Evolutionary conservation across 1,140 invertebrate genomes (phyloP).

Genomic region (Drosophila hydei): DNA sequence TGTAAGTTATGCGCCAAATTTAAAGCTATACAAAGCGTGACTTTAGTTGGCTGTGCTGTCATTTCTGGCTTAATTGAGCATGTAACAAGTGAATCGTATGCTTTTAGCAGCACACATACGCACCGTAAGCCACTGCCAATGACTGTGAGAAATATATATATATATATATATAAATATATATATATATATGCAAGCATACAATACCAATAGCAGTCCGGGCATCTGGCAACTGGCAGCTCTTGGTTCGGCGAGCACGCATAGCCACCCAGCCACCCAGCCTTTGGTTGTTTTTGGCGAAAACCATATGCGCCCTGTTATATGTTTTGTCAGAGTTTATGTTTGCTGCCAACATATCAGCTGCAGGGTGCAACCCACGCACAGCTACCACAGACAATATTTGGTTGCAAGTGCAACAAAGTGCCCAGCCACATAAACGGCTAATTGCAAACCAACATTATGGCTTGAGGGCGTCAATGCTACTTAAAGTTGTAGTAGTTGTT

Average conservation of each 20-base stretch:
- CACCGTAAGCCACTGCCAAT: conserved; percentile 23
- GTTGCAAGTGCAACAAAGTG: conserved; percentile 33
- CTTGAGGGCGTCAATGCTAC: conserved; percentile 13
- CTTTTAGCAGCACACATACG: conserved; percentile 51
- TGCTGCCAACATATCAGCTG: conserved; percentile 50
- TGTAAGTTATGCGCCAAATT: conserved; percentile 46
- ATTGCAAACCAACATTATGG: conserved; percentile 44
- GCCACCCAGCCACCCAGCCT: conserved; percentile 12
- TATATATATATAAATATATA: conserved; percentile 33
- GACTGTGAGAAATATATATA: conserved; percentile 43
- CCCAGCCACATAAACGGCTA: conserved; percentile 41
- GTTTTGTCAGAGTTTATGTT: conserved; percentile 65
- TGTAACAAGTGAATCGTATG: conserved; percentile 72
- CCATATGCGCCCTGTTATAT: conserved; percentile 44
- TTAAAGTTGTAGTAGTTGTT: not conserved
- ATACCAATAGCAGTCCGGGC: conserved; percentile 29
- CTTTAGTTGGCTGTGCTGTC: conserved; percentile 73
- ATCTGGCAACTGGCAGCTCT: conserved; percentile 25
- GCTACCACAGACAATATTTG: conserved; percentile 47
- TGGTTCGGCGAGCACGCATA: conserved; percentile 3
- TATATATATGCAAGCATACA: conserved; percentile 43
- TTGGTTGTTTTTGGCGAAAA: conserved; percentile 46
- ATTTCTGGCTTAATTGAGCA: conserved; percentile 77
- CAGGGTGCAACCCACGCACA: conserved; percentile 26
- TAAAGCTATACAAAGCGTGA: conserved; percentile 72